These are phyloP conservation scores for Caenorhabditis panamensis DNA, from an alignment of 2,888 invertebrate species.

Conservation along the genomic window DNA sequence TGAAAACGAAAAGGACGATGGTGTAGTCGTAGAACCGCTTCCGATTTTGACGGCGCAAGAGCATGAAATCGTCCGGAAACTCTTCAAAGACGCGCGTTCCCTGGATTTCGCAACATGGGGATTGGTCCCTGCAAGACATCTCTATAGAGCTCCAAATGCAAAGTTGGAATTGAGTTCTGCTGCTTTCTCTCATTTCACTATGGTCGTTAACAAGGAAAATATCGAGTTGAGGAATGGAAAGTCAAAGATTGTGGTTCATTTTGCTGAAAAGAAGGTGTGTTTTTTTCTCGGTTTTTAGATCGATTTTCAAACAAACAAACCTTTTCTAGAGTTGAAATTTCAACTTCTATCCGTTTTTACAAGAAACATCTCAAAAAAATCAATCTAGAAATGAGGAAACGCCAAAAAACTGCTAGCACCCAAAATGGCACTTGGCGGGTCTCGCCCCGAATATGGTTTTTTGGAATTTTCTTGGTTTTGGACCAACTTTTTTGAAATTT, in stretches of 20 bases:
- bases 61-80: constrained; percentile 24
- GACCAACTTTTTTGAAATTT: no score
- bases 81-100: constrained; percentile 43
- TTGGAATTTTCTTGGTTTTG: no score
- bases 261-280: constrained; percentile 48
- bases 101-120: constrained; percentile 52
- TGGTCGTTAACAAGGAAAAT: constrained; percentile 61
- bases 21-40: constrained; percentile 9
- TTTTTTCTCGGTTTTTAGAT: no score
- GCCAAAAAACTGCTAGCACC: no score
- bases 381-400: no score
- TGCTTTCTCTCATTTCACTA: constrained; percentile 64
- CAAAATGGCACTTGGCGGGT: no score
- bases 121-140: constrained; percentile 43
- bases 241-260: constrained; percentile 66
- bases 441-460: no score
- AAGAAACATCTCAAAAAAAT: no score
- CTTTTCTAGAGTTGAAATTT: no score
- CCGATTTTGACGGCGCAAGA: constrained; percentile 37
- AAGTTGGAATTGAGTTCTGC: constrained; percentile 56
- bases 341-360: no score
- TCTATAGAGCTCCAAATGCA: constrained; percentile 27
- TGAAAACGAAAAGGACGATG: neutral
- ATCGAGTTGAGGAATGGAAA: constrained; percentile 67
- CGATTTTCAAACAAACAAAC: no score